Percentiles rank a stretch among this genome's conserved stretches.
These are phyloP conservation scores for Arbacia lixula DNA, from an alignment of 53 echinoderm and acorn worm genomes.

Conservation along the genomic window DNA sequence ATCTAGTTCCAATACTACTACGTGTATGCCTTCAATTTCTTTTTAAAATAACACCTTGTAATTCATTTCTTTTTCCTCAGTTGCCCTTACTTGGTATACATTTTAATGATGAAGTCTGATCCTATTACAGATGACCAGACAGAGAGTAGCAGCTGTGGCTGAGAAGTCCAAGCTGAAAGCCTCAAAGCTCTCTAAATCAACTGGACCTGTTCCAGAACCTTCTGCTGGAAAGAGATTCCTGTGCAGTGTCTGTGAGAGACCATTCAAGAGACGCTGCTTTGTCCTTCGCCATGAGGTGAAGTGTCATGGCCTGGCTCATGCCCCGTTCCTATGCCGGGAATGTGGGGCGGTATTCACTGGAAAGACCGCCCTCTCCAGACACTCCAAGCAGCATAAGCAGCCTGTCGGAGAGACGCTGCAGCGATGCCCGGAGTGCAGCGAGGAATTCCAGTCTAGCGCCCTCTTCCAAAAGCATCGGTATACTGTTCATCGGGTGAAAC, in stretches of 20 bases:
- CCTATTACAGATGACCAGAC: slow-evolving; percentile 10
- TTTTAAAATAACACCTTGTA: no score
- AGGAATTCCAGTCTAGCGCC: not conserved
- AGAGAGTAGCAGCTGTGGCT: slow-evolving; percentile 1
- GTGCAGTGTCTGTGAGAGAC: slow-evolving; percentile 27
- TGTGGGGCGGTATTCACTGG: slow-evolving; percentile 25
- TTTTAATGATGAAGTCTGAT: no score
- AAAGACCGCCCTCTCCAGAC: not conserved
- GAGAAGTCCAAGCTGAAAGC: not conserved
- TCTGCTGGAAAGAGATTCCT: not conserved
- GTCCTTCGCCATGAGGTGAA: slow-evolving; percentile 20
- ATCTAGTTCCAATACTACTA: no score
- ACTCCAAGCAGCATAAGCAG: not conserved
- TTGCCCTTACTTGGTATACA: no score
- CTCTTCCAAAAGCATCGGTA: not conserved
- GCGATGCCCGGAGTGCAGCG: not conserved
- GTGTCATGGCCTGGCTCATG: slow-evolving; percentile 26
- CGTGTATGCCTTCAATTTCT: no score
- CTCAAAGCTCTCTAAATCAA: not conserved
- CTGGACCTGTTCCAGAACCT: no score
- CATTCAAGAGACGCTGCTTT: not conserved
- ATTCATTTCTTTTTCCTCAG: no score
- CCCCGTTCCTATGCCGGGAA: not conserved
- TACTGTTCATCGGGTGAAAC: not conserved
- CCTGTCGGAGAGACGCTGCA: not conserved